Evolutionary conservation across 2,797 vertebrate genomes (phyloP).

Genomic region (Acipenser transmontanus): DNA sequence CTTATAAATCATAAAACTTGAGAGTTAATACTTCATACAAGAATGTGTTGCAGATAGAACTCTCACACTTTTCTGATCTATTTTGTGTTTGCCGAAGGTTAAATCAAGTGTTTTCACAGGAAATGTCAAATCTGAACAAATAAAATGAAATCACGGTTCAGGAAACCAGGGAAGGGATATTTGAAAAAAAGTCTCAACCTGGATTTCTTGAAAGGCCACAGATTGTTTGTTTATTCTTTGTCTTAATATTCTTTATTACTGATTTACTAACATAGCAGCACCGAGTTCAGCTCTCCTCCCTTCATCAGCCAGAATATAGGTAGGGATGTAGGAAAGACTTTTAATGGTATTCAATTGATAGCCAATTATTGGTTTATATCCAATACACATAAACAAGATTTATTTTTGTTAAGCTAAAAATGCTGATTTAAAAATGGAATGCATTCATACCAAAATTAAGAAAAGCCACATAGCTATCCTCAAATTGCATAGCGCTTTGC

Average conservation of each 20-base stretch:
- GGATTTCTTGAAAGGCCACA: neutral
- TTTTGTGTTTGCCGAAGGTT: neutral
- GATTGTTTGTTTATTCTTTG: constrained; percentile 1
- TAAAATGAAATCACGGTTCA: neutral
- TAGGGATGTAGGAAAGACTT: no score
- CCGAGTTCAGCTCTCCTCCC: no score
- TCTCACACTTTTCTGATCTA: neutral
- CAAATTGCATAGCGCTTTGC: neutral
- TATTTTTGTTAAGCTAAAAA: no score
- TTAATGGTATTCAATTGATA: no score
- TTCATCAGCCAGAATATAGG: no score
- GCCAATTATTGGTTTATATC: no score
- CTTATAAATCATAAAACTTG: no score
- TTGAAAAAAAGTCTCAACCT: neutral
- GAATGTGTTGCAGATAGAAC: neutral
- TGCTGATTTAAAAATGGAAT: no score
- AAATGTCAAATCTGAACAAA: constrained; percentile 2
- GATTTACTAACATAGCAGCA: neutral
- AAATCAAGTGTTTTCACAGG: constrained; percentile 1
- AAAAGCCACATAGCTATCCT: no score
- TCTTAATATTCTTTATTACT: neutral
- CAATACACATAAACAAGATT: no score
- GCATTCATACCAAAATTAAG: no score
- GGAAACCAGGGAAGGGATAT: neutral
- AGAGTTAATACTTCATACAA: neutral